A percentile compares a stretch with the other conserved stretches of the same genome.
phyloP scores from a whole-genome alignment of 2,797 vertebrate genomes.

The Naso thynnoides region DNA sequence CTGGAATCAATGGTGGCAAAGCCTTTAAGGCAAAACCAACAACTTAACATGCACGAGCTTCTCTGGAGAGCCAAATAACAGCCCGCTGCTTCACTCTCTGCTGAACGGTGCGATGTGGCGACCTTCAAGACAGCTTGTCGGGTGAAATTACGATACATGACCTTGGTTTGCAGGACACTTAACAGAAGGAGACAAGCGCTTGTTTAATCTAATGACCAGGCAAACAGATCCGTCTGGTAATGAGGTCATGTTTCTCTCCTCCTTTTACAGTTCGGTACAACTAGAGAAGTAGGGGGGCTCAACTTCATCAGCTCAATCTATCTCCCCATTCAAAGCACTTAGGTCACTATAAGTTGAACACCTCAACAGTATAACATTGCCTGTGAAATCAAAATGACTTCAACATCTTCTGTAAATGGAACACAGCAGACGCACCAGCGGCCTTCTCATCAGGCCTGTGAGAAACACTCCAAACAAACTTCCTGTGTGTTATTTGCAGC shows the following conservation, averaged over 20 bases:
- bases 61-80: slow-evolving; percentile 32
- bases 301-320: slow-evolving; percentile 38
- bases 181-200: slow-evolving; percentile 64
- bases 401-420: neutral
- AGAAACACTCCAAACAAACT: slow-evolving; percentile 32
- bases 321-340: slow-evolving; percentile 8
- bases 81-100: slow-evolving; percentile 19
- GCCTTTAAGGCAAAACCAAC: slow-evolving; percentile 25
- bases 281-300: slow-evolving; percentile 30
- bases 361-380: slow-evolving; percentile 10
- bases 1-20: slow-evolving; percentile 21
- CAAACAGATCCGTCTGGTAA: slow-evolving; percentile 62
- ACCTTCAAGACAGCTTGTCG: slow-evolving; percentile 41
- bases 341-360: slow-evolving; percentile 11
- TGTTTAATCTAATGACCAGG: slow-evolving; percentile 66
- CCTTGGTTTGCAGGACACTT: slow-evolving; percentile 54
- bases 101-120: neutral
- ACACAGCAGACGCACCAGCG: slow-evolving; percentile 8
- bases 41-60: slow-evolving; percentile 36
- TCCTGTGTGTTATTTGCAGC: slow-evolving; percentile 43
- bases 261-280: slow-evolving; percentile 19
- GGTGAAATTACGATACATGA: slow-evolving; percentile 34
- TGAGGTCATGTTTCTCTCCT: slow-evolving; percentile 60
- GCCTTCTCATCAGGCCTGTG: neutral
- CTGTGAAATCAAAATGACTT: slow-evolving; percentile 23